Evolutionary conservation across 1,140 invertebrate genomes (phyloP), one percentile per base, ranked within the genome.

Genomic region (Trinorchestia longiramus): DNA sequence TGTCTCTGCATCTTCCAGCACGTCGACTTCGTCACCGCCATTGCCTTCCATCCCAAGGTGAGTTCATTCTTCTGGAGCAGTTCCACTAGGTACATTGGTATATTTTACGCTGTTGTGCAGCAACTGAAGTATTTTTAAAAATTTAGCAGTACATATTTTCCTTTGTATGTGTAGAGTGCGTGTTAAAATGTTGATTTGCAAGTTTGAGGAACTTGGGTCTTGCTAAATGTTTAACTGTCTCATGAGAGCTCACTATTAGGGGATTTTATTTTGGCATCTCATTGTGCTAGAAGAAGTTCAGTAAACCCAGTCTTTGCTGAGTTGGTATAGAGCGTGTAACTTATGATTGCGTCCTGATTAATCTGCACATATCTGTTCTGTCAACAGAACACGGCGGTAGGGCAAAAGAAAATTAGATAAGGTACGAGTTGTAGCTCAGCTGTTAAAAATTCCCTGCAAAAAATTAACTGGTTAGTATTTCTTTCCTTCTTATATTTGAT

Each of bases 1-100:
- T 99, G 99, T 97, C 98, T 99, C 0, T 99, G 99, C 97, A 99
- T 99, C 97, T 99, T 99, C 97, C 99, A 99, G 97, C 99, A 99
- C 97, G 99, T 99, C 97, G 99, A 99, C 97, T 99, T 99, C 97
- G 99, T 99, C 42, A 99, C 99, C 0, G 99, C 99, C 0, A 99
- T 99, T 97, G 99, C 99, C 62, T 99, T 99, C 97, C 99, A 99
- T 98, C 99, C 99, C 0, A 98, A 98, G 96, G 98, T 98, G 97
- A 97, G 97, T 77, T 36, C 1, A 77, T 23, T 36, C 36, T 77
- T 28, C 28, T 36, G 62, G 1, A 77, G 28, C 28, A 23, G 8
- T 36, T 77, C 62, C 36, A 36, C 62, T 77, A 28, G 62, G 15
- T 28, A 36, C 62, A 15, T 77, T 77, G 62, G 15, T 3, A 36